Evolutionary conservation across 2,113 vertebrate genomes (phyloP).

Genomic region (Grallaria varia): DNA sequence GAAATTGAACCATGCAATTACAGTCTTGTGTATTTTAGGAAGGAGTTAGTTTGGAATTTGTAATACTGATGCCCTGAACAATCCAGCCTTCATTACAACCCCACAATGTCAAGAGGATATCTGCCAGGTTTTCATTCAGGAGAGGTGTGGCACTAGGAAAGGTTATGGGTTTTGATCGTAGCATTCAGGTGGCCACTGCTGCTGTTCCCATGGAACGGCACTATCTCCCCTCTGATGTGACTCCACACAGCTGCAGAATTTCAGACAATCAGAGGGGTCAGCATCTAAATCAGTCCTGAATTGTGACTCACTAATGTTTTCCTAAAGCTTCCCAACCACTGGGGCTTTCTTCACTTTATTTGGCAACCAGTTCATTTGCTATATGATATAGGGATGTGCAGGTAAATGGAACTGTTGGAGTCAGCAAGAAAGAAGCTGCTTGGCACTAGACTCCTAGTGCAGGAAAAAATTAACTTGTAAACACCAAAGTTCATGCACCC

Average conservation of each 20-base stretch:
- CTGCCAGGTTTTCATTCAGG: neutral
- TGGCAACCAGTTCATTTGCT: neutral
- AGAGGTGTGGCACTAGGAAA: neutral
- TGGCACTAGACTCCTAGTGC: neutral
- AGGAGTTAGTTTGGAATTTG: neutral
- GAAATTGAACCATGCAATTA: neutral
- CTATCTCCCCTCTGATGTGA: fast-evolving
- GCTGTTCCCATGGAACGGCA: neutral
- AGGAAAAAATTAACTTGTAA: neutral
- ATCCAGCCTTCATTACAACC: neutral
- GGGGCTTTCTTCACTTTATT: neutral
- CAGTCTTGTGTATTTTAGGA: neutral
- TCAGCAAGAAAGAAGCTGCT: neutral
- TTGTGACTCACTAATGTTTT: neutral
- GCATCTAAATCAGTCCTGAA: neutral
- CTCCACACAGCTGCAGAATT: neutral
- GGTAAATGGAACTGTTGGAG: neutral
- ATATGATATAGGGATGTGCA: fast-evolving
- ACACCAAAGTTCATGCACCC: neutral
- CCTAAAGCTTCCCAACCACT: neutral
- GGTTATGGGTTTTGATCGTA: neutral
- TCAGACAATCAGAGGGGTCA: neutral
- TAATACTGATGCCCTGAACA: neutral
- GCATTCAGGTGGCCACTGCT: neutral
- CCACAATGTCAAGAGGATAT: fast-evolving